Conservation (phyloP, 2,113 vertebrate species). For the Centropristis striata region DNA sequence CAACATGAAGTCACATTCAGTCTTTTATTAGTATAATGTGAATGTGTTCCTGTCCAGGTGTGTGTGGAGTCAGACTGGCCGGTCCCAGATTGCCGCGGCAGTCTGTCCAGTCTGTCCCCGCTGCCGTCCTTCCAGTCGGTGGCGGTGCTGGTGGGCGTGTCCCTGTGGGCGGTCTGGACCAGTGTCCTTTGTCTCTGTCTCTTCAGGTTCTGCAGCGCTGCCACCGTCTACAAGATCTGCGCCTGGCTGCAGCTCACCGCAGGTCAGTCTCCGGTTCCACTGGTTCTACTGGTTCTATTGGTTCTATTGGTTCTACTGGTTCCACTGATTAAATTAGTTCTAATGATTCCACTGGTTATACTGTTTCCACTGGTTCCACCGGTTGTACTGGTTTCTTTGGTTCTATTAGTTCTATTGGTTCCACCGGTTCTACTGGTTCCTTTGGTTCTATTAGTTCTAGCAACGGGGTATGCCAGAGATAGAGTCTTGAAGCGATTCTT, state of each 20-base stretch:
- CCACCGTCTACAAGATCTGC: conserved; percentile 89
- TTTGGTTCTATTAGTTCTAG: too few relatives aligned
- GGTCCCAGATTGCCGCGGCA: conserved; percentile 84
- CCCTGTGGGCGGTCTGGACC: conserved; percentile 87
- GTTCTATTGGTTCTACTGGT: neutral
- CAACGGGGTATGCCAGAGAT: too few relatives aligned
- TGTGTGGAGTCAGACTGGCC: conserved; percentile 86
- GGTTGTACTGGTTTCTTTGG: too few relatives aligned
- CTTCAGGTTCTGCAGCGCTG: conserved; percentile 88
- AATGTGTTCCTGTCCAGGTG: conserved; percentile 58
- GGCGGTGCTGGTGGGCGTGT: conserved; percentile 87
- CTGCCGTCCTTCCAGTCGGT: conserved; percentile 88
- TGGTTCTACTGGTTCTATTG: neutral
- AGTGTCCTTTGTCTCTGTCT: conserved; percentile 86
- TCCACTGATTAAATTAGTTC: too few relatives aligned
- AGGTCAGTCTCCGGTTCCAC: conserved; percentile 66
- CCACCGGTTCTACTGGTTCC: neutral
- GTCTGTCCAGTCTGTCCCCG: conserved; percentile 83
- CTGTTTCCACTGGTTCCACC: too few relatives aligned
- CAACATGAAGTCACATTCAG: too few relatives aligned
- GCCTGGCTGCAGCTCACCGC: conserved; percentile 90
- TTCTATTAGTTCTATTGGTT: neutral
- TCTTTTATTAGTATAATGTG: neutral
- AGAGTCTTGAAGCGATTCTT: too few relatives aligned
- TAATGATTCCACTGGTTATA: too few relatives aligned